Conservation (phyloP, 2,888 invertebrate species). For the Acanthosepion lycidas region DNA sequence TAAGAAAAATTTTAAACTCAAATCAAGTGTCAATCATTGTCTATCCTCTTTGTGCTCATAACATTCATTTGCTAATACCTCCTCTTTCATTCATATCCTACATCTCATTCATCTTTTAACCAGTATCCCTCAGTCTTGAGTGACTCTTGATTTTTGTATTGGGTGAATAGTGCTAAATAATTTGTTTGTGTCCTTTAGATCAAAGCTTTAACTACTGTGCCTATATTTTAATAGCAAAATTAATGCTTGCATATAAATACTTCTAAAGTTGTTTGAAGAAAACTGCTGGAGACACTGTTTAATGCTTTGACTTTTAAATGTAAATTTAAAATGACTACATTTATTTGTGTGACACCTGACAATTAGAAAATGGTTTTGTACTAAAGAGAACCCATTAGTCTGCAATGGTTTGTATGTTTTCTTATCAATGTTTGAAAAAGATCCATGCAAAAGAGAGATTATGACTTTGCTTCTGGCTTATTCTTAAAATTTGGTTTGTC, state of each 20-base stretch:
- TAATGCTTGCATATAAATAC: background rate
- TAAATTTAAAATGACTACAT: background rate
- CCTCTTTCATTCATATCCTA: no score
- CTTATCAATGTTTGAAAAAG: background rate
- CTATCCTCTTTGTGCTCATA: no score
- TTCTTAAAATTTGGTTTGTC: background rate
- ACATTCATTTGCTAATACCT: no score
- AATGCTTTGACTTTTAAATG: conserved; percentile 17
- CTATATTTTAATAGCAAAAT: background rate
- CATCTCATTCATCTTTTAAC: no score
- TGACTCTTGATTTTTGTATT: no score
- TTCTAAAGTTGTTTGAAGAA: background rate
- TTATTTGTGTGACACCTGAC: background rate
- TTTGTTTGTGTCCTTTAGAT: background rate
- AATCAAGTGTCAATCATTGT: no score
- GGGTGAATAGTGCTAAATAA: no score
- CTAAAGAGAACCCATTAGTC: background rate
- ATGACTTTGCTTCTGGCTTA: background rate
- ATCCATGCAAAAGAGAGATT: background rate
- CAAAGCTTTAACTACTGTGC: background rate
- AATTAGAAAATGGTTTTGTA: background rate
- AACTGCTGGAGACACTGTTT: background rate
- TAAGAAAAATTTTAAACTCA: no score
- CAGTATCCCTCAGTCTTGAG: no score
- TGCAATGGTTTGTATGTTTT: background rate